Evolutionary conservation across 1,140 invertebrate genomes (phyloP).

Genomic region (Heliconius himera): DNA sequence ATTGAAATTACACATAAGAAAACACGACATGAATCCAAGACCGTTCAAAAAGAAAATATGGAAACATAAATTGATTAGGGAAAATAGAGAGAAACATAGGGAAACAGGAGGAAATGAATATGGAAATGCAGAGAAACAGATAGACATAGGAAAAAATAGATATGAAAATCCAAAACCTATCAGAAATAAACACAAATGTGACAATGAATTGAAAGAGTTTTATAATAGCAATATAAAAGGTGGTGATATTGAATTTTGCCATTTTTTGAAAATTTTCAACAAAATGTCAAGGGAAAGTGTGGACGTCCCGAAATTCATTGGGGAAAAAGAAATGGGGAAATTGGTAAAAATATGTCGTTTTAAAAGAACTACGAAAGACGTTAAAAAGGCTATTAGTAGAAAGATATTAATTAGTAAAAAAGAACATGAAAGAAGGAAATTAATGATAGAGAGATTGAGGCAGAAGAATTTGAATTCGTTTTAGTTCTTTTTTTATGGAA

Average conservation of each 20-base stretch:
- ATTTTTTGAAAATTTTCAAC: conserved; percentile 71
- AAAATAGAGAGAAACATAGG: neutral
- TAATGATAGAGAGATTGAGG: conserved; percentile 37
- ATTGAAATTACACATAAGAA: conserved; percentile 57
- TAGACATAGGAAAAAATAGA: conserved; percentile 15
- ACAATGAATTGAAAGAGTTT: conserved; percentile 61
- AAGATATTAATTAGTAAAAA: conserved; percentile 42
- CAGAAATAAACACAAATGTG: conserved; percentile 63
- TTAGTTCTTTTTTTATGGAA: neutral
- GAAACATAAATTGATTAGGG: conserved; percentile 55
- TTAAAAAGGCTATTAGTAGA: neutral
- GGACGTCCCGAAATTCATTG: conserved; percentile 44
- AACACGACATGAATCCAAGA: conserved; percentile 57
- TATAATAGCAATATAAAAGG: conserved; percentile 67
- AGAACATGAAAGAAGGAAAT: conserved; percentile 37
- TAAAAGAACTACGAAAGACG: neutral
- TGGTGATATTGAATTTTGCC: conserved; percentile 70
- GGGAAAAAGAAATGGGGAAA: neutral
- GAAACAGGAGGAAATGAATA: conserved; percentile 26
- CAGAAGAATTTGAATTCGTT: neutral
- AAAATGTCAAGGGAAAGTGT: conserved; percentile 62
- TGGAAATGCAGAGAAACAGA: conserved; percentile 45
- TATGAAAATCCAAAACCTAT: conserved; percentile 58
- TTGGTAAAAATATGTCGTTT: neutral
- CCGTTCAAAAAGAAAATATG: conserved; percentile 64